phyloP scores from a whole-genome alignment of 1,140 invertebrate species.

The Rhizoglyphus robini region DNA sequence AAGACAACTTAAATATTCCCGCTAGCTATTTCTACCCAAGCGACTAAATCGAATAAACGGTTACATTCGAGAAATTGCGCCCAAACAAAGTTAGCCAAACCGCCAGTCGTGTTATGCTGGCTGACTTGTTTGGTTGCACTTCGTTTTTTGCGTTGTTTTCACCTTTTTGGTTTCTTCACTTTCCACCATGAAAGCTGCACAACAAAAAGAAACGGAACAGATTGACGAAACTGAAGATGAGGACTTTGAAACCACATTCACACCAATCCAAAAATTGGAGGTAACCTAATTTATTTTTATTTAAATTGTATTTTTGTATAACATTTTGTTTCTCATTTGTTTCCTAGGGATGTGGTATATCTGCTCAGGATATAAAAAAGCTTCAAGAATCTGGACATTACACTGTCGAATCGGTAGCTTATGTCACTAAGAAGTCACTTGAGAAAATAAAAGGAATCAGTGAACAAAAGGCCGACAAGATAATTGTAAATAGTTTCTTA shows the following conservation, averaged over 20 bases:
- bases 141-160: neutral
- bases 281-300: constrained; percentile 7
- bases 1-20: no score
- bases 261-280: constrained; percentile 15
- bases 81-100: neutral
- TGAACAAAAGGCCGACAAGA: constrained; percentile 93
- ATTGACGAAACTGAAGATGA: neutral
- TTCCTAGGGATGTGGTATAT: constrained; percentile 52
- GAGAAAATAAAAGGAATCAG: constrained; percentile 79
- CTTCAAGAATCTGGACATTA: constrained; percentile 80
- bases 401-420: constrained; percentile 90
- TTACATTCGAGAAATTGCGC: no score
- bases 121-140: neutral
- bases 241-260: constrained; percentile 12
- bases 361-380: constrained; percentile 78
- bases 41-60: no score
- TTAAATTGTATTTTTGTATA: neutral
- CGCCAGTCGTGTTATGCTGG: neutral
- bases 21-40: no score
- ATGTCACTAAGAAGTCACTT: constrained; percentile 78
- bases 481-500: constrained; percentile 44
- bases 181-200: neutral
- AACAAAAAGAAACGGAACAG: neutral
- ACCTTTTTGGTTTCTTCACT: neutral
- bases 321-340: neutral